Percentiles rank a stretch among this genome's conserved stretches.
Conservation (phyloP, 2,888 invertebrate genomes). For the Drosophila algonquin region DNA sequence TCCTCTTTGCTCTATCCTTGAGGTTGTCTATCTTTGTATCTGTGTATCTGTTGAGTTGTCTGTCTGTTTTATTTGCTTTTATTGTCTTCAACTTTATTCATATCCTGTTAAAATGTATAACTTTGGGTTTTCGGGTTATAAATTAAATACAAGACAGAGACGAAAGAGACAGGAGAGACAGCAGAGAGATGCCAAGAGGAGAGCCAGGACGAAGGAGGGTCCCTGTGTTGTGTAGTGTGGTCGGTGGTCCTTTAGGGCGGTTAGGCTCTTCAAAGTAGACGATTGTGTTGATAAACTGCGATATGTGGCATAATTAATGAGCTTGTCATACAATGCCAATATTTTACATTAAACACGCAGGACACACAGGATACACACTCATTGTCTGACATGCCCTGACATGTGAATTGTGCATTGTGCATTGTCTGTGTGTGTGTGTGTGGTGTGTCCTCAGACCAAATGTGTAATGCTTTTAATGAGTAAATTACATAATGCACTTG, state of each 20-base stretch:
- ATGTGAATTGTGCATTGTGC: slow-evolving; percentile 23
- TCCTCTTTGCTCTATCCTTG: background rate
- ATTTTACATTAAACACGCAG: slow-evolving; percentile 65
- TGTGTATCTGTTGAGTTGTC: slow-evolving; percentile 49
- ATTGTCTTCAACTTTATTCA: slow-evolving; percentile 80
- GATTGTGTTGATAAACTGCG: slow-evolving; percentile 78
- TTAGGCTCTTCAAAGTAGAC: slow-evolving; percentile 66
- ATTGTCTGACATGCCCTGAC: slow-evolving; percentile 20
- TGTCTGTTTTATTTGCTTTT: slow-evolving; percentile 73
- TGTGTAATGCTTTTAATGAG: slow-evolving; percentile 71
- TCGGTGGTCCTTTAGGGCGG: slow-evolving; percentile 26
- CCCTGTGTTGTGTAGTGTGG: background rate
- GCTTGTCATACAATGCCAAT: slow-evolving; percentile 78
- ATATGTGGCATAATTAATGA: slow-evolving; percentile 77
- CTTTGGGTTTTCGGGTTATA: slow-evolving; percentile 78
- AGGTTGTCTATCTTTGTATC: slow-evolving; percentile 24
- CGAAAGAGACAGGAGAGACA: slow-evolving; percentile 4
- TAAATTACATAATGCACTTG: slow-evolving; percentile 61
- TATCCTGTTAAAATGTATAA: slow-evolving; percentile 79
- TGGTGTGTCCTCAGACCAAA: slow-evolving; percentile 37
- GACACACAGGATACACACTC: slow-evolving; percentile 4
- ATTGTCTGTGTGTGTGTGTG: slow-evolving; percentile 5
- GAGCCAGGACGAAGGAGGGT: background rate
- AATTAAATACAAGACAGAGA: slow-evolving; percentile 63
- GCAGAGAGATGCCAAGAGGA: background rate